Evolutionary conservation across 2,888 invertebrate genomes (phyloP), one percentile per base, ranked within the genome.

Genomic region (Cabera pusaria): DNA sequence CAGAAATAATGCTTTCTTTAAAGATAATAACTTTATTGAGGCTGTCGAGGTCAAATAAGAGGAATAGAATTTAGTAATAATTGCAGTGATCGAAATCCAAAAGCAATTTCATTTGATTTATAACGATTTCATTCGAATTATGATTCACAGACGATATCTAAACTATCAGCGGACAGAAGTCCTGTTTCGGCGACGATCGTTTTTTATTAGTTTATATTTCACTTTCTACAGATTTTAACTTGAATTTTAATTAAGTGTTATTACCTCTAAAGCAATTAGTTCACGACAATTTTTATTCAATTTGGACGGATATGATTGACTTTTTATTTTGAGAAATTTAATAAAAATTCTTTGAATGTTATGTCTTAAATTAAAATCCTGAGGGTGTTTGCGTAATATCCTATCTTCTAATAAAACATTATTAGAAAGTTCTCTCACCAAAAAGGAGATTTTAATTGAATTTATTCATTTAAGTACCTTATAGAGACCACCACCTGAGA

Each of bases 21-120:
- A 18, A 21, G 18, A 37, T 41, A 46, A 41, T 41, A 33, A 33
- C 40, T 31, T 39, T 50, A 47, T 43, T 40, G 38, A n/a, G n/a
- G n/a, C n/a, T n/a, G n/a, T n/a, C n/a, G n/a, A n/a, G n/a, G n/a
- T n/a, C n/a, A n/a, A n/a, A n/a, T n/a, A n/a, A n/a, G n/a, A n/a
- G n/a, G n/a, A n/a, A n/a, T n/a, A n/a, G n/a, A n/a, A n/a, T n/a
- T n/a, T 34, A 18, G 16, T 8, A 20, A 29, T 43, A 37, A 43
- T 45, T 26, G 34, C 20, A 41, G 14, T 43, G 25, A 22, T 39
- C 25, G 22, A 36, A 6, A 9, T 20, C 24, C 35, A 20, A 20
- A 33, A 35, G 20, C 41, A n/a, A 34, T 29, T 40, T 34, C 20
- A 14, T 34, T 40, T 29, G 24, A 34, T 34, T 31, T 39, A 39